Conservation (phyloP, 2,888 invertebrate genomes). For the Sesamia inferens region DNA sequence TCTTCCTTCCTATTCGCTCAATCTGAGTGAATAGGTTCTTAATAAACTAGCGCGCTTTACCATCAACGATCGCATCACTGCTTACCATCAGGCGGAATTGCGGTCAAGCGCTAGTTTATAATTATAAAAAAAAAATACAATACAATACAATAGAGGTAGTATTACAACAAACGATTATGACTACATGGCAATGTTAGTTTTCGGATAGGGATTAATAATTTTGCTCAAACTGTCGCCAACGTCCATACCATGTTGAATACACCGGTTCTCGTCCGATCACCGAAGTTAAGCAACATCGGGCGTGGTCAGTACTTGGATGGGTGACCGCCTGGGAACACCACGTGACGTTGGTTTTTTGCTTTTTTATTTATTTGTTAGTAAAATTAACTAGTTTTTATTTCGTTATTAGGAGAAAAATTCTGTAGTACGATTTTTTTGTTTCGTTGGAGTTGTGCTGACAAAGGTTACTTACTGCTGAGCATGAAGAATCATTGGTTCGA, state of each 20-base stretch:
- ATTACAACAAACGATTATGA: no score
- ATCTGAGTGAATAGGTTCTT: no score
- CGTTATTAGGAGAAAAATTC: no score
- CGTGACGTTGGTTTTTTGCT: conserved; percentile 65
- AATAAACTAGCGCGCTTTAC: no score
- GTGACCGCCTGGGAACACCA: conserved; percentile 85
- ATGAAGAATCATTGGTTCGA: background rate
- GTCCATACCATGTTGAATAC: conserved; percentile 73
- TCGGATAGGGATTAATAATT: background rate
- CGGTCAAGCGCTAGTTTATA: no score
- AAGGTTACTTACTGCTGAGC: no score
- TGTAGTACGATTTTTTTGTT: background rate
- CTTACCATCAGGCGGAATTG: no score
- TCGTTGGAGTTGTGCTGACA: no score
- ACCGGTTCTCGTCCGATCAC: conserved; percentile 87
- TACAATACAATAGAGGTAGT: no score
- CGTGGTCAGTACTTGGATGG: conserved; percentile 85
- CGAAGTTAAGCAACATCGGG: conserved; percentile 86
- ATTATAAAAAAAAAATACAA: no score
- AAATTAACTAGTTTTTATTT: background rate
- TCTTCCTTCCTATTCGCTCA: no score
- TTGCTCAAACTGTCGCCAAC: rapidly evolving
- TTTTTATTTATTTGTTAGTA: background rate
- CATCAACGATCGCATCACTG: no score
- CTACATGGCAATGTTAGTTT: background rate